Base-by-base conservation (phyloP, 2,113 vertebrate genomes). In the Apistogramma diplotaenia region DNA sequence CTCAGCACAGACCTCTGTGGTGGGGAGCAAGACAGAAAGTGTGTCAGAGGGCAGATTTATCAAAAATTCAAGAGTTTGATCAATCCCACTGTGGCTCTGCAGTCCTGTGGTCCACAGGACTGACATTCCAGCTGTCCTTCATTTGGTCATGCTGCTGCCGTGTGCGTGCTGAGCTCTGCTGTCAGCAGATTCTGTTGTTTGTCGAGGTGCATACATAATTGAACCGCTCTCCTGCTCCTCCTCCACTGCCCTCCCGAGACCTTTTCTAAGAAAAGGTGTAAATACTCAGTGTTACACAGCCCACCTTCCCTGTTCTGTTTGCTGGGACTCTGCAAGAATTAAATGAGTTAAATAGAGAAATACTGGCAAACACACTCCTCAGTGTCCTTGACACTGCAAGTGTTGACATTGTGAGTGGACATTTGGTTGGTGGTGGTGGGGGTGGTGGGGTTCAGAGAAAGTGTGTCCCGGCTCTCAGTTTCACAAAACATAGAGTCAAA, bases 181-280 rank as follows among this genome's bases (percentile, higher is more conserved):
- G 88, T 94, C 91, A 94, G 93, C 93, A 94, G 56, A 86, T 92
- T 91, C 76, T 78, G 85, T 65, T 82, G 79, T 90, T 84, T 84
- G 85, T 80, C 81, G 89, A 86, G 84, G 71, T 62, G 85, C 84
- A 91, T 93, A 78, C 89, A 89, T 93, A 89, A 93, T 93, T 85
- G 65, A 92, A 67, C 65, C 2, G 4, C 78, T 76, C 55, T 59
- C 79, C 81, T 59, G 59, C 33, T 77, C 78, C 82, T 78, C 87
- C 55, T 78, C 62, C 58, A 5, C 76, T 70, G 3, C 40, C 76
- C 80, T 71, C 81, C 71, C 0, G 19, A 85, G 93, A 88, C 51
- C 31, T 46, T 78, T 77, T 0, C 4, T 0, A 2, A 81, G 87
- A 87, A 65, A 87, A 58, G 86, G 85, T 81, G 77, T 90, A 91